These are phyloP conservation scores for Ictidomys tridecemlineatus DNA, from an alignment of 2,113 vertebrate species.

Conservation along the genomic window DNA sequence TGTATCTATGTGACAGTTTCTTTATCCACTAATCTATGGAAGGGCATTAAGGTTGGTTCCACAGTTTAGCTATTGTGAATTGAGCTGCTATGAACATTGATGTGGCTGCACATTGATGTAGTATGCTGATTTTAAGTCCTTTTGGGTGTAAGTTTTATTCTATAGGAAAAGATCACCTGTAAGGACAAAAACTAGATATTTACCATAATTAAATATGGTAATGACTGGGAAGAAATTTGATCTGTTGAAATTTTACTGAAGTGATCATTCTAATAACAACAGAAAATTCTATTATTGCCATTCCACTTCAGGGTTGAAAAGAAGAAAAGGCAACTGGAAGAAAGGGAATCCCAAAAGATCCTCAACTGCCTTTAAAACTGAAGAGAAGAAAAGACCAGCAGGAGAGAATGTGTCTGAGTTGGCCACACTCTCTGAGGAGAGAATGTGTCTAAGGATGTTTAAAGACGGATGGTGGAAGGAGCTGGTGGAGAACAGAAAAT, in stretches of 20 bases:
- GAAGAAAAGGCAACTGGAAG: not conserved
- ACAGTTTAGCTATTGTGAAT: too few species aligned
- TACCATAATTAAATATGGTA: constrained; percentile 40
- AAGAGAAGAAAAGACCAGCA: not conserved
- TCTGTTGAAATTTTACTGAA: constrained; percentile 6
- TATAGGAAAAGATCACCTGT: not conserved
- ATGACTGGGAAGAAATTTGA: not conserved
- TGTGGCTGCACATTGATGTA: too few species aligned
- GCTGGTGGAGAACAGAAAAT: not conserved
- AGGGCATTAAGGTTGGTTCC: too few species aligned
- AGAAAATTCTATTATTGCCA: not conserved
- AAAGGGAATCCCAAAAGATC: not conserved
- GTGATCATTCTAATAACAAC: not conserved
- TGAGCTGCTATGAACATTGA: too few species aligned
- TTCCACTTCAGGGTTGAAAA: not conserved
- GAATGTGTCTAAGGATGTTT: not conserved
- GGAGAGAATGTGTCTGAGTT: not conserved
- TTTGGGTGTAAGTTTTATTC: not conserved
- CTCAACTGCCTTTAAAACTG: not conserved
- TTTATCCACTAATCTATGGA: too few species aligned
- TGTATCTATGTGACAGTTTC: too few species aligned
- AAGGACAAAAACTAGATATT: constrained; percentile 37
- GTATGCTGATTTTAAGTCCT: too few species aligned
- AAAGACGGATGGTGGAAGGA: not conserved
- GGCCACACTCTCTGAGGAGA: too few species aligned